Evolutionary conservation across 2,113 vertebrate genomes (phyloP), one percentile per base, ranked within the genome.

Genomic region (Urocolius indicus): DNA sequence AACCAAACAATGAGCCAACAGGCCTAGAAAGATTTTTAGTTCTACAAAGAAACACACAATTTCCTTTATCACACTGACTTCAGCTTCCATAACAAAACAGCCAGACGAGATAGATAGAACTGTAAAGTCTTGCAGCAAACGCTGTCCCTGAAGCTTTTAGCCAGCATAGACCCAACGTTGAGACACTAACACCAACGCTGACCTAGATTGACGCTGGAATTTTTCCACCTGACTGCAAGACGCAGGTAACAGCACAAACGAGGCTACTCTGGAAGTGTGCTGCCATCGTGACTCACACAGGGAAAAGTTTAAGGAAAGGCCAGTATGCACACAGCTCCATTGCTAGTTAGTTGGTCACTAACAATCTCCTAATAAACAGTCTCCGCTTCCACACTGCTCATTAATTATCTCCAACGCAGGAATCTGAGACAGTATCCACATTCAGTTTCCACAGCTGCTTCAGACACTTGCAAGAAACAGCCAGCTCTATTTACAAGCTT

Each of bases 361-460:
- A 73, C 22, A 13, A n/a, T 22, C 92, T 92, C 63, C 89, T 62
- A 65, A 90, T 61, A 78, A 89, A 75, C 80, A 89, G 73, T 17
- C 66, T 74, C 54, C 20, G 4, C 15, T 89, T 80, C 65, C 85
- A 89, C 61, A 43, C 36, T 32, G 48, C 88, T 95, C 63, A n/a
- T 36, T 88, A 89, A 93, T 77, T 65, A 74, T 32, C 57, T 72
- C 73, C 16, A 38, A 52, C 0, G 5, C 55, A 45, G 72, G 52
- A 61, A 81, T 17, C 61, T 4, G 30, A 84, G 62, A 71, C 46
- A 86, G 82, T 29, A 63, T 6, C 24, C 76, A 57, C 8, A 5
- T 26, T 85, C 3, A 3, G 65, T 61, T 67, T 75, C 65, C 93
- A 86, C 65, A 81, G 52, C 86, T 30, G 43, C 78, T 90, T 74